These are phyloP conservation scores for Chascanopsetta lugubris DNA, from an alignment of 2,113 vertebrate species.

Conservation along the genomic window DNA sequence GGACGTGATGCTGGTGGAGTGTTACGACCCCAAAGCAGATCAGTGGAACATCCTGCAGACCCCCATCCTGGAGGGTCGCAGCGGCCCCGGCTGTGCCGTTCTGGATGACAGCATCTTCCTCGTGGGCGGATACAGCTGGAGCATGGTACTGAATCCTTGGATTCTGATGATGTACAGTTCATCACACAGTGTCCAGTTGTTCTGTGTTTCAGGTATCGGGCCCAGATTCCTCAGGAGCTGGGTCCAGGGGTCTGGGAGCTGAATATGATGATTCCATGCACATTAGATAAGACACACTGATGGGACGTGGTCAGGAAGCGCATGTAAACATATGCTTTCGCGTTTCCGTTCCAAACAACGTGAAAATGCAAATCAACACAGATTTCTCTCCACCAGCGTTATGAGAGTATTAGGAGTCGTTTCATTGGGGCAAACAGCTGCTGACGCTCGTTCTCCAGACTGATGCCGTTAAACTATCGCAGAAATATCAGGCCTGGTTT, in stretches of 20 bases:
- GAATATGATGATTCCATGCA: background rate
- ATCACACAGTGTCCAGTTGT: background rate
- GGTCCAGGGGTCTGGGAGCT: background rate
- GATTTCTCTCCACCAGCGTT: background rate
- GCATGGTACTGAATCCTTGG: conserved; percentile 89
- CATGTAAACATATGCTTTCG: no score
- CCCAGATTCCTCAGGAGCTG: background rate
- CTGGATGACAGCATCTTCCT: conserved; percentile 96
- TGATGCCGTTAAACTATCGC: background rate
- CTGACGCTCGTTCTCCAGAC: background rate
- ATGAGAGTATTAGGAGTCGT: background rate
- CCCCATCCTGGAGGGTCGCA: conserved; percentile 96
- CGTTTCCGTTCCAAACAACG: background rate
- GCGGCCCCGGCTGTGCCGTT: conserved; percentile 94
- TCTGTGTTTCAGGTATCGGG: background rate
- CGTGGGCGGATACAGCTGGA: conserved; percentile 99
- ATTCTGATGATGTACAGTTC: conserved; percentile 5
- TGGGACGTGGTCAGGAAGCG: no score
- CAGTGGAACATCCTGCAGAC: conserved; percentile 99
- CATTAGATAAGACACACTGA: no score
- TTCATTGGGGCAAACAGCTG: conserved; percentile 1
- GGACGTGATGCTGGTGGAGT: conserved; percentile 98
- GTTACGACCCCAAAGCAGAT: conserved; percentile 97
- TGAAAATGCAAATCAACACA: background rate
- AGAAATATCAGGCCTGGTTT: background rate